Evolutionary conservation across 2,113 vertebrate genomes (phyloP).

Genomic region (Notiomystis cincta): DNA sequence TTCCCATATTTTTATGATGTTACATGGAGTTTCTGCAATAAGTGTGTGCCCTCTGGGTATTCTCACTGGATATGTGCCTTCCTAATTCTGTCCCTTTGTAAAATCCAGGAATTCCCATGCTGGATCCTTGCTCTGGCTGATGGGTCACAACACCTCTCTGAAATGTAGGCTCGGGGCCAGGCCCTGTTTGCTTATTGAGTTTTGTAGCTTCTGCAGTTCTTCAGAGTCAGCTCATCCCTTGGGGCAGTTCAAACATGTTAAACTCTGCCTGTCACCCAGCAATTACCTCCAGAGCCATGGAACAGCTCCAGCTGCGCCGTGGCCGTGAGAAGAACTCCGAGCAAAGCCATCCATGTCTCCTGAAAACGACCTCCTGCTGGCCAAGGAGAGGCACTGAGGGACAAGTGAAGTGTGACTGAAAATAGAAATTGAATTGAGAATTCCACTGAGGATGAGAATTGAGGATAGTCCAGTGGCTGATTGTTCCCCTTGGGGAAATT

Average conservation of each 20-base stretch:
- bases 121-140: neutral
- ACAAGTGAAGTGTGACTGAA: neutral
- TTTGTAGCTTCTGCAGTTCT: slow-evolving; percentile 3
- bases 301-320: neutral
- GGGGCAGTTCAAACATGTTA: neutral
- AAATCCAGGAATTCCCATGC: neutral
- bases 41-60: neutral
- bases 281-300: neutral
- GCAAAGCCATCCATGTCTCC: neutral
- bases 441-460: neutral
- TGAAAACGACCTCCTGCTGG: neutral
- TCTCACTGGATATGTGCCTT: neutral
- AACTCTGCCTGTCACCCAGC: slow-evolving; percentile 14
- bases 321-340: neutral
- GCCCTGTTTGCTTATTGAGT: neutral
- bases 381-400: neutral
- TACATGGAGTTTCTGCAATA: neutral
- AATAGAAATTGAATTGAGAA: neutral
- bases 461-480: too few relatives aligned
- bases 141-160: neutral
- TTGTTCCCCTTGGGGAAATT: neutral
- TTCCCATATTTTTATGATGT: neutral
- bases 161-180: neutral
- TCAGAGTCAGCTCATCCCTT: neutral
- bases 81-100: neutral